phyloP scores from a whole-genome alignment of 2,888 invertebrate species.

The Allolobophora icterica region DNA sequence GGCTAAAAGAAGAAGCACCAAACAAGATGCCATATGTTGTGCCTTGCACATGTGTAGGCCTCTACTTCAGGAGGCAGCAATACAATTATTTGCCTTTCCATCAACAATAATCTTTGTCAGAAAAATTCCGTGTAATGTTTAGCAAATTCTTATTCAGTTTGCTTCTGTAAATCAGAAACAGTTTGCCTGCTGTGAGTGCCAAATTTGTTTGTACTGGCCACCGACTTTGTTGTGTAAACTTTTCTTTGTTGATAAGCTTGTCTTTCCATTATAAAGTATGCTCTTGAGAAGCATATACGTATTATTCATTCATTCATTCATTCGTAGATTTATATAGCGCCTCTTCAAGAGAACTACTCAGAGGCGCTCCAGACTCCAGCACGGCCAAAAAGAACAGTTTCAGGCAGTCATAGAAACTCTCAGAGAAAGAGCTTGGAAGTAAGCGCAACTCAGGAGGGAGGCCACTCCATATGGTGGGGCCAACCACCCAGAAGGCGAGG shows the following conservation, averaged over 20 bases:
- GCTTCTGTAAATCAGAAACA: neutral
- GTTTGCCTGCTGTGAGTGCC: neutral
- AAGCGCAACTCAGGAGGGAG: no score
- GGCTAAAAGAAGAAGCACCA: neutral
- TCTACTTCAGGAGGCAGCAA: neutral
- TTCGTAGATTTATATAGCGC: no score
- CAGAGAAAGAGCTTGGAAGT: no score
- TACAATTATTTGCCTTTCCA: neutral
- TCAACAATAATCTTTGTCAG: neutral
- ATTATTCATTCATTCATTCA: no score
- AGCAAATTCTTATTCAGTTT: neutral
- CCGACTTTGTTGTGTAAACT: neutral
- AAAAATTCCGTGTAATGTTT: neutral
- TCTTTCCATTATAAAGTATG: neutral
- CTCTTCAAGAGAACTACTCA: no score
- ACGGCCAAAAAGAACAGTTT: no score
- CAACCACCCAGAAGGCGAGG: no score
- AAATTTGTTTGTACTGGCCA: neutral
- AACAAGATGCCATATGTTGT: neutral
- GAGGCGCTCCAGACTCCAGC: no score
- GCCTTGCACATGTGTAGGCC: neutral
- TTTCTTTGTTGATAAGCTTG: neutral
- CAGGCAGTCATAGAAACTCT: no score
- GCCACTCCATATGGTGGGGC: no score
- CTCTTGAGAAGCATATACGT: neutral